Evolutionary conservation across 1,140 invertebrate genomes (phyloP), one percentile per base, ranked within the genome.

Genomic region (Gyrodactylus salaris): DNA sequence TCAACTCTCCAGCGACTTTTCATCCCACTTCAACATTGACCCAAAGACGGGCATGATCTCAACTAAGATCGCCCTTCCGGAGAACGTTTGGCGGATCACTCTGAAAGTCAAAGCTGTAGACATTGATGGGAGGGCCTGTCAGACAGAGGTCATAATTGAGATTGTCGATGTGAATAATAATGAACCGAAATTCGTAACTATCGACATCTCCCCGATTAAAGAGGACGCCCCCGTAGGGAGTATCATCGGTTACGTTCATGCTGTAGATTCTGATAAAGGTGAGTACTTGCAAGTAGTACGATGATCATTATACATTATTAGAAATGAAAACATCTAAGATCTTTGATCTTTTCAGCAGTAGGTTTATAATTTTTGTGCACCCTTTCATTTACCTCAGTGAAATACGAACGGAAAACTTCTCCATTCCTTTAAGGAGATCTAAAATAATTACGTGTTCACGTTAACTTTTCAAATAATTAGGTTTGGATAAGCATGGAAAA

Each of bases 211-310:
- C 26, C 24, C 70, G n/a, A 24, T 71, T 1, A 21, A 24, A 20
- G 70, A 71, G n/a, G 25, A 71, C 25, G 70, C 70, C 25, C 70
- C 70, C 26, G 7, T 24, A 19, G 70, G 70, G 1, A 71, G 24
- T n/a, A 25, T 71, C 1, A 71, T 71, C 1, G 70, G 70, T 25
- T 24, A 71, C 1, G 25, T 71, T 25, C 70, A 71, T 71, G 70
- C 70, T 1, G 24, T 25, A 25, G 70, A 71, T 71, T 1, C 7
- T 25, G 70, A 71, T 71, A 24, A 21, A 25, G 24, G 70, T 71
- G 1, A 2, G 68, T n/a, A n/a, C n/a, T n/a, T n/a, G n/a, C n/a
- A n/a, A n/a, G n/a, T n/a, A n/a, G n/a, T n/a, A n/a, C n/a, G n/a
- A n/a, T n/a, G n/a, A n/a, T n/a, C n/a, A n/a, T n/a, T n/a, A n/a